Base-by-base conservation (phyloP, 2,888 invertebrate genomes). In the Stegana nigrithorax region DNA sequence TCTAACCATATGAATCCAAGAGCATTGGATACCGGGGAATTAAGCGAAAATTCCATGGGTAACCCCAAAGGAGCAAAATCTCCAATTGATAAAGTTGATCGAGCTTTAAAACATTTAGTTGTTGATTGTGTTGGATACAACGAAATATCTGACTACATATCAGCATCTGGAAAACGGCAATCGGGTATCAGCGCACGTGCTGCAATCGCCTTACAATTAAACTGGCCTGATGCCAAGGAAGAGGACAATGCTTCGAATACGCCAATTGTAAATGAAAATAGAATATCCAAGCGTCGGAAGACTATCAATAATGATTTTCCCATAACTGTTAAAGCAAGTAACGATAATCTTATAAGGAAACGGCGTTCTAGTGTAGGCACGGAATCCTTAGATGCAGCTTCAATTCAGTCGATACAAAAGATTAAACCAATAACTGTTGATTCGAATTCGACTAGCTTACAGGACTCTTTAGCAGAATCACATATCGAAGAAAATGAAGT, bases 111-210 rank as follows among this genome's bases (percentile, higher is more conserved):
- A 8, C 62, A 64, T 42, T 60, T 72, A 19, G 60, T 63, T 8
- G 69, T 70, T 19, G 68, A 66, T 26, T 12, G 67, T 26, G 69
- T 63, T n/a, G 72, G 72, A 2, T 72, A 66, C 50, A 64, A 67
- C 51, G 23, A 66, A 5, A n/a, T 71, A n/a, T 12, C 51, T 1
- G 65, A 69, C 51, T 69, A 64, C 26, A 36, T 69, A n/a, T 23
- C 47, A 2, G 26, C 26, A n/a, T n/a, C 55, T 8, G 65, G 66
- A 7, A 65, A 56, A 39, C 67, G 72, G 2, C 58, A 64, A 23
- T 68, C 64, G 0, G 69, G 70, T 56, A 51, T 70, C 1, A 59
- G 59, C 25, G 70, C 69, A 10, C 67, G 65, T 4, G 45, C 57
- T 7, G 64, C 67, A 5, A 70, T 72, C 39, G 12, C 62, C 0